These are phyloP conservation scores for Polietes domitor DNA, from an alignment of 2,888 invertebrate species.

Conservation along the genomic window DNA sequence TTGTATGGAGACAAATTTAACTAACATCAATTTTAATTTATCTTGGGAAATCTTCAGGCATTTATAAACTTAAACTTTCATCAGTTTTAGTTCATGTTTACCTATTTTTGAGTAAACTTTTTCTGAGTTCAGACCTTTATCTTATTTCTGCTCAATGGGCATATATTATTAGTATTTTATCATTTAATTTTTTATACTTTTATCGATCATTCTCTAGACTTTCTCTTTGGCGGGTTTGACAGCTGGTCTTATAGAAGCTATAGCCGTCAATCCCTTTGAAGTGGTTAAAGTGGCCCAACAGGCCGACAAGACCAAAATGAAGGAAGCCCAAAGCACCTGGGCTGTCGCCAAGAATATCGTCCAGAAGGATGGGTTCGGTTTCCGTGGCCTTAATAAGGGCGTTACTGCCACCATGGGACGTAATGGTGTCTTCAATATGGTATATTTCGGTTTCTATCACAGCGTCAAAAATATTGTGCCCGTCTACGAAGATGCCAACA, in stretches of 20 bases:
- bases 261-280: slow-evolving; percentile 96
- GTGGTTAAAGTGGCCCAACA: slow-evolving; percentile 96
- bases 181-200: not conserved
- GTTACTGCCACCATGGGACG: slow-evolving; percentile 93
- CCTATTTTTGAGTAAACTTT: too few species aligned
- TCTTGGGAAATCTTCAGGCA: too few species aligned
- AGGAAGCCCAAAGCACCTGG: slow-evolving; percentile 88
- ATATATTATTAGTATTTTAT: too few species aligned
- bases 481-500: slow-evolving; percentile 84
- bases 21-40: too few species aligned
- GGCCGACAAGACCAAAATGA: slow-evolving; percentile 85
- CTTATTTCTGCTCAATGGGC: too few species aligned
- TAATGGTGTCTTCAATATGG: slow-evolving; percentile 95
- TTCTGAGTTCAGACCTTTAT: too few species aligned
- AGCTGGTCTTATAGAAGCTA: slow-evolving; percentile 94
- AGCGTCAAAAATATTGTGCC: slow-evolving; percentile 90
- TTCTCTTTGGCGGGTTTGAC: slow-evolving; percentile 93
- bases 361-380: slow-evolving; percentile 88
- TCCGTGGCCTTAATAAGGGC: slow-evolving; percentile 92
- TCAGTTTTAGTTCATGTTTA: too few species aligned
- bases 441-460: slow-evolving; percentile 97
- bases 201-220: slow-evolving; percentile 83
- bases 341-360: slow-evolving; percentile 90
- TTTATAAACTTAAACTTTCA: too few species aligned
- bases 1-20: too few species aligned